A percentile compares a stretch with the other conserved stretches of the same genome.
These are phyloP conservation scores for Amiota mariae DNA, from an alignment of 2,888 invertebrate species.

Conservation along the genomic window DNA sequence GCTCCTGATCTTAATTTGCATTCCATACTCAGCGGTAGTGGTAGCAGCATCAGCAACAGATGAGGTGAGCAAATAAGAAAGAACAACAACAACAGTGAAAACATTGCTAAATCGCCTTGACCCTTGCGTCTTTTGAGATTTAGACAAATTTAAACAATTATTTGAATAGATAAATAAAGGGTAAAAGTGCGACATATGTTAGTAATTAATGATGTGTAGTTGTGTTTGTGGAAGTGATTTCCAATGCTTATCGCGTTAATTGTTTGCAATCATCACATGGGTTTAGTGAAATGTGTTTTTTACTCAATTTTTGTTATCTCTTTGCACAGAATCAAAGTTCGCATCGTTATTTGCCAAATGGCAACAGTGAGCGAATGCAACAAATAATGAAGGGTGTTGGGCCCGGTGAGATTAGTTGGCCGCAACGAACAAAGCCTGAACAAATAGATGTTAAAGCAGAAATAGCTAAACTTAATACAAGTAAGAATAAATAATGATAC, in stretches of 20 bases:
- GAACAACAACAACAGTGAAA: too few relatives aligned
- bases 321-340: constrained; percentile 57
- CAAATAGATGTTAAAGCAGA: constrained; percentile 68
- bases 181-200: neutral
- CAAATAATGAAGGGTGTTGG: constrained; percentile 71
- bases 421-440: constrained; percentile 61
- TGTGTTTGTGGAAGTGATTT: neutral
- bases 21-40: neutral
- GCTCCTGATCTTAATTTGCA: neutral
- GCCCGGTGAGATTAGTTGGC: constrained; percentile 61
- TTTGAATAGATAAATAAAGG: too few relatives aligned
- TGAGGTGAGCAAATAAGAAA: constrained; percentile 1
- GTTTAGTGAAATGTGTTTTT: too few relatives aligned
- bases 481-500: constrained; percentile 51
- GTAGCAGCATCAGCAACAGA: constrained; percentile 5
- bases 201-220: neutral
- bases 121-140: too few relatives aligned
- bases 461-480: constrained; percentile 68
- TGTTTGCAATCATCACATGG: too few relatives aligned
- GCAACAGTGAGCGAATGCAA: constrained; percentile 63
- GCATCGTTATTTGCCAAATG: constrained; percentile 61
- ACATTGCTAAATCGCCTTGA: too few relatives aligned
- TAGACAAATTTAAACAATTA: too few relatives aligned
- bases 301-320: too few relatives aligned
- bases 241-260: too few relatives aligned